Conservation (phyloP, 2,797 vertebrate genomes). For the Paedocypris micromegethes region DNA sequence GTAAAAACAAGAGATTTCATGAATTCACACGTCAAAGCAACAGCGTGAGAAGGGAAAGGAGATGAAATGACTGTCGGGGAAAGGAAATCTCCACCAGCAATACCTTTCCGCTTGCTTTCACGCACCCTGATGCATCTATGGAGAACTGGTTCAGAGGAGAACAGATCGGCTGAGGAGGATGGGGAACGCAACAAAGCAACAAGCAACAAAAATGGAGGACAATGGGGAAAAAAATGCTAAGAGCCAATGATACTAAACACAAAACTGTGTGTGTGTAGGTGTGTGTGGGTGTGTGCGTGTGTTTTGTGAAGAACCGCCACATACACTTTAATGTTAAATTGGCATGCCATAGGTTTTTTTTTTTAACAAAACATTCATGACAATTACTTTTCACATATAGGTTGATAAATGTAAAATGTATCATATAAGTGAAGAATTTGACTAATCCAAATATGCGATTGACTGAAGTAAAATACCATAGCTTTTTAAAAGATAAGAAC, state of each 20-base stretch:
- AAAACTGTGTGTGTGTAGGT: no score
- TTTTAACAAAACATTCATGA: no score
- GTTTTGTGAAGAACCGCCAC: no score
- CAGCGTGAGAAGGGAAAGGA: conserved; percentile 21
- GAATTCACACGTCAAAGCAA: conserved; percentile 55
- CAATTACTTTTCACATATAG: no score
- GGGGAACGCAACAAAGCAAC: not conserved
- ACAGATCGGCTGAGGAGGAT: conserved; percentile 29
- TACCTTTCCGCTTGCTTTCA: conserved; percentile 34
- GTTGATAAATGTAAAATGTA: not conserved
- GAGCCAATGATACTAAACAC: no score
- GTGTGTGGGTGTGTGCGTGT: no score
- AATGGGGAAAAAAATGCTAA: not conserved
- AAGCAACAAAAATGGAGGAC: conserved; percentile 1
- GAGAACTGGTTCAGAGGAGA: conserved; percentile 20
- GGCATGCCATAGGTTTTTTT: no score
- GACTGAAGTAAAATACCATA: no score
- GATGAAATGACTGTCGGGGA: conserved; percentile 7
- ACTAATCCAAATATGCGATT: no score
- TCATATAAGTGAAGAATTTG: not conserved
- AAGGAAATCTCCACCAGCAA: conserved; percentile 30
- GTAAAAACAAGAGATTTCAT: conserved; percentile 64
- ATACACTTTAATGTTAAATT: not conserved
- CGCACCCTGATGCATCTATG: conserved; percentile 41
- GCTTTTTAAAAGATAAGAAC: no score